Percentiles rank a stretch among this genome's conserved stretches.
Conservation (phyloP, 2,888 invertebrate species). For the Papilio elwesi region DNA sequence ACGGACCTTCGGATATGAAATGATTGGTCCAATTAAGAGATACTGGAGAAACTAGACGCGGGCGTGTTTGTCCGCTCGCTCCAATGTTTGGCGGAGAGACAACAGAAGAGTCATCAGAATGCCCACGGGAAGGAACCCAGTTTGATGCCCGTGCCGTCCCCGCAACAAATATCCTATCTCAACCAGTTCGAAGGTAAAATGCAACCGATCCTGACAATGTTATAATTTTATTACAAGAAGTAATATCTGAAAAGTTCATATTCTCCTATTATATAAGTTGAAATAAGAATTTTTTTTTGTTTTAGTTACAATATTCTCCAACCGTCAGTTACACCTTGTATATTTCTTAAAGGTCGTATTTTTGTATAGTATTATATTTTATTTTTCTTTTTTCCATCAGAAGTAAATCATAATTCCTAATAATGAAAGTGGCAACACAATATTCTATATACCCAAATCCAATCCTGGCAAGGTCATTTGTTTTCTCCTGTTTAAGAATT, state of each 20-base stretch:
- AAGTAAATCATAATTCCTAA: too few relatives aligned
- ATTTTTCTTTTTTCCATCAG: too few relatives aligned
- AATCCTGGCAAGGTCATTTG: too few relatives aligned
- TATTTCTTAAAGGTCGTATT: too few relatives aligned
- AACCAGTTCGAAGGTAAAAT: conserved; percentile 94
- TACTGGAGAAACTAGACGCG: conserved; percentile 81
- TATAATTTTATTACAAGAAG: conserved; percentile 40
- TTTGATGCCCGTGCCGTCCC: conserved; percentile 97
- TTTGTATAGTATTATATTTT: too few relatives aligned
- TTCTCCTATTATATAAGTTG: conserved; percentile 39
- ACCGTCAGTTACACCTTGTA: too few relatives aligned
- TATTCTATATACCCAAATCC: too few relatives aligned
- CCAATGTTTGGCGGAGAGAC: conserved; percentile 82
- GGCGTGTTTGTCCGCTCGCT: conserved; percentile 83
- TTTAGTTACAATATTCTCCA: too few relatives aligned
- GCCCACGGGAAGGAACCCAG: conserved; percentile 90
- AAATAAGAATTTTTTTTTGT: too few relatives aligned
- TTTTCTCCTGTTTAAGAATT: too few relatives aligned
- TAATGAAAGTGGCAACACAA: too few relatives aligned
- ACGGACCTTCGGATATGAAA: conserved; percentile 11
- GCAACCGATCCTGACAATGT: conserved; percentile 43
- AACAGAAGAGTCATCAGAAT: conserved; percentile 78
- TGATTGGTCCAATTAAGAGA: conserved; percentile 60
- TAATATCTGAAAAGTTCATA: conserved; percentile 40
- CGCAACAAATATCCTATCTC: conserved; percentile 97